A percentile compares a stretch with the other conserved stretches of the same genome.
Conservation (phyloP, 2,888 invertebrate genomes). For the Standfussiana lucernea region DNA sequence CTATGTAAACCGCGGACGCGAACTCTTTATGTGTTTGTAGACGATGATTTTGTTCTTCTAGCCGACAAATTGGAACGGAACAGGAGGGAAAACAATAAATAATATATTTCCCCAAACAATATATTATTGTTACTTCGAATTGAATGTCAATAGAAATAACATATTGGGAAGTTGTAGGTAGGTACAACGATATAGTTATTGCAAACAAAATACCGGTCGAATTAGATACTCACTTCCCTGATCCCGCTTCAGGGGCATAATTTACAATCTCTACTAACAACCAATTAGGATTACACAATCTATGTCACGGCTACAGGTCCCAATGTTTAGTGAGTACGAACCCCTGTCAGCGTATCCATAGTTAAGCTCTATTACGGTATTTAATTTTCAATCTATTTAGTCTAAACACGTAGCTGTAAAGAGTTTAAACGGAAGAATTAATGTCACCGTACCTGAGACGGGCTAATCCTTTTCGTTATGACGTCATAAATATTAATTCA, state of each 20-base stretch:
- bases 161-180: background rate
- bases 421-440: constrained; percentile 63
- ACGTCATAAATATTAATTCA: constrained; percentile 66
- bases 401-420: constrained; percentile 63
- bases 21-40: constrained; percentile 59
- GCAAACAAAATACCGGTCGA: constrained; percentile 11
- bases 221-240: constrained; percentile 11
- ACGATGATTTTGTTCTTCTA: constrained; percentile 55
- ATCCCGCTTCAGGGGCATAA: constrained; percentile 40
- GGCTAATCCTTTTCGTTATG: constrained; percentile 65
- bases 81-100: constrained; percentile 38
- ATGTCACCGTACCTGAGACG: constrained; percentile 59
- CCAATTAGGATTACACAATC: constrained; percentile 62
- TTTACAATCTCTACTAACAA: constrained; percentile 60
- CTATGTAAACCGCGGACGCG: constrained; percentile 63
- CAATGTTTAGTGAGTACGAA: constrained; percentile 50
- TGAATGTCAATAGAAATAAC: constrained; percentile 35
- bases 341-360: constrained; percentile 52
- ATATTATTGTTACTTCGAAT: constrained; percentile 16
- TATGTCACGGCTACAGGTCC: constrained; percentile 42
- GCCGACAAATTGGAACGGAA: constrained; percentile 40
- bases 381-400: constrained; percentile 67
- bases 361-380: constrained; percentile 43
- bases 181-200: background rate
- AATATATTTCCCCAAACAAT: constrained; percentile 45